Base-by-base conservation (phyloP, 2,888 invertebrate genomes). In the Drosophila villosipedis region DNA sequence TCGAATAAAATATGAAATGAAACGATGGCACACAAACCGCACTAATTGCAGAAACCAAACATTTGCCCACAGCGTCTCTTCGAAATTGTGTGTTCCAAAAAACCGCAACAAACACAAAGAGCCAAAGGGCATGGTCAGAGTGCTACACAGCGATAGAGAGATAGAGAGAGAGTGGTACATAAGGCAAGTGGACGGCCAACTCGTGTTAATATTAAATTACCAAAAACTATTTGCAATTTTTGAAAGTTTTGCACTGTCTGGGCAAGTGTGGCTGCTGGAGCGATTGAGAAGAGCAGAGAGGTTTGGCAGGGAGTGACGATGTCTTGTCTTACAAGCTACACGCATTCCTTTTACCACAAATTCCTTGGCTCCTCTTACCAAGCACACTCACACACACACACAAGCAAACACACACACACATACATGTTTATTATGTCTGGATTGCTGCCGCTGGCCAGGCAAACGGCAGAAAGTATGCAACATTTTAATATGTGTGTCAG, bases 401-500 rank as follows among this genome's bases (percentile, higher is more conserved):
- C 25, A 25, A 2, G 2, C 25, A 22, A 22, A 22, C 43, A 22
- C 14, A 14, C 19, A 28, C 5, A 70, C 47, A 52, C 61, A 55
- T 61, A 82, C 74, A 83, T 84, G 89, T 89, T 86, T 82, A 89
- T 84, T 82, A 85, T 78, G 89, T 80, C 82, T 82, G 65, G 57
- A 50, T 54, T 74, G 53, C 41, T 54, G 58, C 33, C 49, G 60
- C 71, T 73, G 68, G 79, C 67, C 74, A 68, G 43, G 67, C 59
- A 19, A 80, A 43, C 70, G 52, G 68, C 70, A 39, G 62, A 71
- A 76, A 89, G 81, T 82, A 76, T 85, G 89, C 90, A 86, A 90
- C 87, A 89, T 88, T 89, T 90, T 89, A 90, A 89, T 88, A 85
- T 89, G 86, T 90, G 77, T 85, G 89, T 80, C 90, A 83, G 80